These are phyloP conservation scores for Catharus minimus DNA, from an alignment of 2,113 vertebrate species.

Conservation along the genomic window DNA sequence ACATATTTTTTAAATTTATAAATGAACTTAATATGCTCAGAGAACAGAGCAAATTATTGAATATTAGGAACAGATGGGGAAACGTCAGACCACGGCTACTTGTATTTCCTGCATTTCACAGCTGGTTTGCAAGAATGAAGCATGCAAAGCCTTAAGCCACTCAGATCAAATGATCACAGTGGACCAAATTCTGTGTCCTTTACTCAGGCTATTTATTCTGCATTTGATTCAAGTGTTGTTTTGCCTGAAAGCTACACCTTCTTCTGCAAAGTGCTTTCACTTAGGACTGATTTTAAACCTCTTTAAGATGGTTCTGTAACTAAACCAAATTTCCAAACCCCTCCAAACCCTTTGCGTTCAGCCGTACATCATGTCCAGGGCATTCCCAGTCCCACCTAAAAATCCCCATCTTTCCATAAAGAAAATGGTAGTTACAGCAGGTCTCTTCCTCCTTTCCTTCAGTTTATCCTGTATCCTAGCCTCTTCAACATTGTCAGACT, in stretches of 20 bases:
- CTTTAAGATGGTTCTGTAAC: neutral
- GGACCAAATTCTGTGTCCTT: constrained; percentile 15
- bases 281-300: neutral
- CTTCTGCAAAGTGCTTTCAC: constrained; percentile 8
- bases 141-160: constrained; percentile 25
- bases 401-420: neutral
- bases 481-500: neutral
- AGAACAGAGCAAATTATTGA: constrained; percentile 66
- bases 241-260: constrained; percentile 26
- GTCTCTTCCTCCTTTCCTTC: neutral
- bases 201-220: constrained; percentile 28
- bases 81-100: constrained; percentile 33
- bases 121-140: constrained; percentile 23
- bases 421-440: neutral
- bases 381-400: neutral
- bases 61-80: constrained; percentile 66
- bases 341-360: neutral
- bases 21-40: constrained; percentile 49
- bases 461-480: neutral
- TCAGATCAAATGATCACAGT: constrained; percentile 32
- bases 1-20: constrained; percentile 40
- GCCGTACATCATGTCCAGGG: neutral
- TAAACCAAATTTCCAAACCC: neutral
- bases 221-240: constrained; percentile 27
- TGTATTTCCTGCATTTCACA: constrained; percentile 59